These are phyloP conservation scores for Drosophila helvetica DNA, from an alignment of 2,888 invertebrate species.

Conservation along the genomic window DNA sequence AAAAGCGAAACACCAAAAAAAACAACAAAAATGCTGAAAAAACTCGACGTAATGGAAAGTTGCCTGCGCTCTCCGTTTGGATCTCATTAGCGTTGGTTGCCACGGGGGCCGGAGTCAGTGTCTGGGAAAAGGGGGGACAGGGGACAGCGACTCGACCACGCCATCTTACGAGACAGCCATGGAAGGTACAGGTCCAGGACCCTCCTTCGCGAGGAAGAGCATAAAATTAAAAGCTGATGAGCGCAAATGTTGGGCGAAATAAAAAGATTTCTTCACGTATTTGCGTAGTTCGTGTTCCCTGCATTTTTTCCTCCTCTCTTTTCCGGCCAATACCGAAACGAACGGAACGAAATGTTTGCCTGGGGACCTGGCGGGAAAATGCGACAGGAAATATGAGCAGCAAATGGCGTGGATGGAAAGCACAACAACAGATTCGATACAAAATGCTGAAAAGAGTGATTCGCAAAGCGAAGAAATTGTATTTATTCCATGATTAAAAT, in stretches of 20 bases:
- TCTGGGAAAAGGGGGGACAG: not conserved
- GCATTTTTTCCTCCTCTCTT: constrained; percentile 3
- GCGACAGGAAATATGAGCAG: constrained; percentile 47
- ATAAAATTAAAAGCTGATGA: constrained; percentile 81
- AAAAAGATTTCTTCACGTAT: constrained; percentile 76
- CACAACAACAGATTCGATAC: constrained; percentile 19
- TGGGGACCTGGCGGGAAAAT: constrained; percentile 15
- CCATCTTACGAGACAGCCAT: constrained; percentile 18
- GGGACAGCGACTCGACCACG: constrained; percentile 2
- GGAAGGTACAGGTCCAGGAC: not conserved
- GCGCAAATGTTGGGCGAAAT: constrained; percentile 73
- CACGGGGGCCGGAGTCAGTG: constrained; percentile 38
- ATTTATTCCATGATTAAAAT: not conserved
- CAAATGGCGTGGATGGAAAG: constrained; percentile 26
- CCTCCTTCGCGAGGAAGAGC: constrained; percentile 39
- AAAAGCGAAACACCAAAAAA: constrained; percentile 23
- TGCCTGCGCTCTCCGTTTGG: constrained; percentile 59
- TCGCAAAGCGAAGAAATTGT: constrained; percentile 3
- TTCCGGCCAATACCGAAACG: constrained; percentile 5
- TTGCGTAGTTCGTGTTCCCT: constrained; percentile 56
- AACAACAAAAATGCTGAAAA: constrained; percentile 42
- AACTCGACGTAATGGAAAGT: constrained; percentile 70
- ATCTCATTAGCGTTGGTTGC: constrained; percentile 82
- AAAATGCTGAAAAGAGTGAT: constrained; percentile 12
- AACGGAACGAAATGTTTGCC: constrained; percentile 47